Percentiles rank a stretch among this genome's conserved stretches.
Conservation (phyloP, 2,888 invertebrate genomes). For the Fragum sueziense region DNA sequence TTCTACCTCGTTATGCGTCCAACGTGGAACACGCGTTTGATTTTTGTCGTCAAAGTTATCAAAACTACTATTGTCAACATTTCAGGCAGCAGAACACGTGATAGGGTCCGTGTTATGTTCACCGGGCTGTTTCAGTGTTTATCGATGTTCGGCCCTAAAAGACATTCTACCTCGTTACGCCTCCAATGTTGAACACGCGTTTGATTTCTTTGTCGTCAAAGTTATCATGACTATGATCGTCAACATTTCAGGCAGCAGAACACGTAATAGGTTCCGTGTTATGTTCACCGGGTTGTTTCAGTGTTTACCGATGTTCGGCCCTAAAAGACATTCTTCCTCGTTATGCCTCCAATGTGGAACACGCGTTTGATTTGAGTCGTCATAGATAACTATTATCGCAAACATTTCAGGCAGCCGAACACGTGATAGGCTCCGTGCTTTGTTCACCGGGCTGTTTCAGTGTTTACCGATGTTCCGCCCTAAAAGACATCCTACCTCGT, state of each 20-base stretch:
- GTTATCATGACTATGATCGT: no score
- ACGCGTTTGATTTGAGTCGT: constrained; percentile 76
- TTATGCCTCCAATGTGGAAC: constrained; percentile 72
- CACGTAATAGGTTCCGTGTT: constrained; percentile 79
- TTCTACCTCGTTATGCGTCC: constrained; percentile 73
- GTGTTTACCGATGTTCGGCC: constrained; percentile 76
- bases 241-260: constrained; percentile 79
- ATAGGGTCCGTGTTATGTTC: constrained; percentile 79
- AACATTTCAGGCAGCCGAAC: constrained; percentile 79
- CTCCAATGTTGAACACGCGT: constrained; percentile 70
- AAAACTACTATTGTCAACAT: no score
- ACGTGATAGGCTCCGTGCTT: constrained; percentile 78
- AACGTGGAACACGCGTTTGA: constrained; percentile 73
- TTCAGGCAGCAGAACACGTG: constrained; percentile 79
- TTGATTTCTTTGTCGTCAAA: no score
- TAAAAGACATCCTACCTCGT: constrained; percentile 72
- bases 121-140: constrained; percentile 80
- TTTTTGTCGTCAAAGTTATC: constrained; percentile 45
- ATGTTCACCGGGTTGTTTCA: constrained; percentile 80
- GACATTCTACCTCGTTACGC: constrained; percentile 75
- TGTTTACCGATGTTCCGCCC: constrained; percentile 75
- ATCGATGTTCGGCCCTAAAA: constrained; percentile 71
- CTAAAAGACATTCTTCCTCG: constrained; percentile 73
- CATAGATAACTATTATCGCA: no score
- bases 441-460: constrained; percentile 81